Base-by-base conservation (phyloP, 2,797 vertebrate species). In the Cottoperca gobio region DNA sequence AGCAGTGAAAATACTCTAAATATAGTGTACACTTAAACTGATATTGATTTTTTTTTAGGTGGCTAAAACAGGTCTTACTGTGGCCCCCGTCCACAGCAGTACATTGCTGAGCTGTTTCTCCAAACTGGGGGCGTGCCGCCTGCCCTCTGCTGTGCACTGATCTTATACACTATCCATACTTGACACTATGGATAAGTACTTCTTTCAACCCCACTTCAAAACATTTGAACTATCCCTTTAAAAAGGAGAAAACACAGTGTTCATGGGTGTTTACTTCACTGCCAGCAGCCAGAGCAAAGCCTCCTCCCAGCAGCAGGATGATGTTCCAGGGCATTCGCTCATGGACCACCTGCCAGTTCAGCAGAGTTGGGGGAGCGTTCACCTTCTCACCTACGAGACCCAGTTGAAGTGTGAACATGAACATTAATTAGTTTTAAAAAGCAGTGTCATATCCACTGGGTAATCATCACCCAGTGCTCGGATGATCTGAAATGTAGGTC, bases 281-380 rank as follows among this genome's bases (percentile, higher is more conserved):
- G 83, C 95, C 97, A 4, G 93, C 94, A 79, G 98, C 97, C 84
- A 99, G 88, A 76, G 98, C 97, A 19, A 96, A 99, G 74, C 98
- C 97, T 31, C 97, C 97, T 52, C 98, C 98, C 86, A 99, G 90
- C 77, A 99, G 94, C 65, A 99, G 67, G 33, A 99, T 70, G 17
- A 99, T 95, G 86, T 96, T 96, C 98, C 98, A 99, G 0, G 97
- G 96, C 97, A 99, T 97, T 63, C 95, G 95, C 67, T 96, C 35
- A 0, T 97, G 95, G 8, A 97, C 95, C 1, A 81, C 65, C 24
- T 94, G 86, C 98, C 98, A 99, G 79, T 40, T 81, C 65, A 95
- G 91, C 63, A 95, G 79, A 64, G 92, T 26, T 0, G 79, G n/a
- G 0, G 90, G 94, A 23, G 82, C 37, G 21, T 89, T 91, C 19